Percentiles rank a stretch among this genome's conserved stretches.
Evolutionary conservation across 2,113 vertebrate genomes (phyloP).

Genomic region (Cheilinus undulatus): DNA sequence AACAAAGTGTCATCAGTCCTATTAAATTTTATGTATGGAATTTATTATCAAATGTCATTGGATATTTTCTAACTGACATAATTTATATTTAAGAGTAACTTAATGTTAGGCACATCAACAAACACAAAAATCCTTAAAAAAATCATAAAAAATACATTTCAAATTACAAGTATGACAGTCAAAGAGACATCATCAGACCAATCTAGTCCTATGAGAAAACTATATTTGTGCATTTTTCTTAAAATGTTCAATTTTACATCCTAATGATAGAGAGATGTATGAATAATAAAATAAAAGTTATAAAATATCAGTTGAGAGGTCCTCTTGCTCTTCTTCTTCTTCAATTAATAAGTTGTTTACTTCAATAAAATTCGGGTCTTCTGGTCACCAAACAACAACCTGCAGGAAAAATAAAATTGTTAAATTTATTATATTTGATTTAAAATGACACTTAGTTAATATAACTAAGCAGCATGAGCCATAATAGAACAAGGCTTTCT

Average conservation of each 20-base stretch:
- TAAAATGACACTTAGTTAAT: neutral
- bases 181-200: neutral
- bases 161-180: neutral
- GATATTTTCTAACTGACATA: too few species aligned
- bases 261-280: neutral
- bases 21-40: neutral
- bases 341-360: constrained; percentile 44
- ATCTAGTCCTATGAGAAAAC: neutral
- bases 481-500: too few species aligned
- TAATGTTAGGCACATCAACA: neutral
- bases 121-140: neutral
- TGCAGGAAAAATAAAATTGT: constrained; percentile 39
- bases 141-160: neutral
- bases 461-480: neutral
- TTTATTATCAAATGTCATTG: neutral
- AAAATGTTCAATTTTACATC: neutral
- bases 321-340: neutral
- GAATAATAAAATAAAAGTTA: neutral
- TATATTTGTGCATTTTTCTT: neutral
- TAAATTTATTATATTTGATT: neutral
- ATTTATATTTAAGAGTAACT: too few species aligned
- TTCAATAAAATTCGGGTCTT: constrained; percentile 71
- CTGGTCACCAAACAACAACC: constrained; percentile 76
- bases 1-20: constrained; percentile 9
- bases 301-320: neutral